phyloP scores from a whole-genome alignment of 2,797 vertebrate species.

The Rhabdomys pumilio region DNA sequence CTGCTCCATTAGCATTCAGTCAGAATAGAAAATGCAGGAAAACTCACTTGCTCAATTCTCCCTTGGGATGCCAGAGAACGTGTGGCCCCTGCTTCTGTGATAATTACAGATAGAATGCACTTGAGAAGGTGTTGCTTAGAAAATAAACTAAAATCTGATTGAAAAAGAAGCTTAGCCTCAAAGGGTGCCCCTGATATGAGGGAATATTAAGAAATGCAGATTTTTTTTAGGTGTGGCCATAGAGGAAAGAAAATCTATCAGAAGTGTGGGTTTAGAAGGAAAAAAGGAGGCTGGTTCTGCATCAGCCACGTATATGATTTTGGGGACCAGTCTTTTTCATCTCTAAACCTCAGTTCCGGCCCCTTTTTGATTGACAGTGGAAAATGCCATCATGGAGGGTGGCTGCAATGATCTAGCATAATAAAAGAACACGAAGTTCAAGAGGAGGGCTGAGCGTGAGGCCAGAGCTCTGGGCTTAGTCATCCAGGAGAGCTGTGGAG shows the following conservation, averaged over 20 bases:
- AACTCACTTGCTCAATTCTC: background rate
- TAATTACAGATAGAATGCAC: background rate
- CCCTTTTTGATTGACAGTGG: background rate
- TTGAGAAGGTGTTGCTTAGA: background rate
- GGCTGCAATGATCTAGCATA: background rate
- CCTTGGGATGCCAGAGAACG: background rate
- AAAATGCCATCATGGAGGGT: background rate
- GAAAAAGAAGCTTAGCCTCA: background rate
- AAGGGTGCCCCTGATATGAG: background rate
- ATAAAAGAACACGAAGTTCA: background rate
- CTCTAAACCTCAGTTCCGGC: background rate
- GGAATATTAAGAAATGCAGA: background rate
- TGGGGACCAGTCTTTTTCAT: background rate
- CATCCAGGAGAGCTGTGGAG: background rate
- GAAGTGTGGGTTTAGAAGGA: background rate
- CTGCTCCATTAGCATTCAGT: background rate
- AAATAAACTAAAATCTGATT: background rate
- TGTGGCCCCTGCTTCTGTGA: background rate
- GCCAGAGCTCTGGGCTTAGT: background rate
- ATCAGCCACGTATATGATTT: rapidly evolving
- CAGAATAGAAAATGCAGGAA: background rate
- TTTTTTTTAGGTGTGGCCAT: background rate
- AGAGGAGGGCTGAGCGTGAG: background rate
- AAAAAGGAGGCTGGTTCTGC: background rate
- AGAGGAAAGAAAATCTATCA: background rate